Evolutionary conservation across 2,113 vertebrate species (phyloP).

Genomic region (Crotalus tigris): DNA sequence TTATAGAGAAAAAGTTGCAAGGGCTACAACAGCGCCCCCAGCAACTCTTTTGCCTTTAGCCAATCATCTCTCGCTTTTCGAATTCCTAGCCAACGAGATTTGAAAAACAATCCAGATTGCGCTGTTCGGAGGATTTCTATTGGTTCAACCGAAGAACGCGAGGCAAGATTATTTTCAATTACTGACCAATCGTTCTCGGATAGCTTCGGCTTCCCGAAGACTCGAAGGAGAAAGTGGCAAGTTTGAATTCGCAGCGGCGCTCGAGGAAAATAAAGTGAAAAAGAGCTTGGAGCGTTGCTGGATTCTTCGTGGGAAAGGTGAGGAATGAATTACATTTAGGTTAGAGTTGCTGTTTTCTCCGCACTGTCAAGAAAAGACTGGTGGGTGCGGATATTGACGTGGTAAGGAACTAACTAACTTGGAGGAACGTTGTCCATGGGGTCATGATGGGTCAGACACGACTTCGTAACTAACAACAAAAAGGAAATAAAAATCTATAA

Average conservation of each 20-base stretch:
- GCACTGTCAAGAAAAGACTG: not conserved
- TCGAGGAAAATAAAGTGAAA: not conserved
- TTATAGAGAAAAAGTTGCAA: not conserved
- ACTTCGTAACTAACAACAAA: too few species aligned
- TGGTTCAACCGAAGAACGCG: constrained; percentile 15
- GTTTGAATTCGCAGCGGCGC: not conserved
- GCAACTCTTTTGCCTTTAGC: not conserved
- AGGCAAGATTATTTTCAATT: not conserved
- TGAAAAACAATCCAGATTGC: not conserved
- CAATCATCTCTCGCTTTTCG: not conserved
- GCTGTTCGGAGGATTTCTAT: not conserved
- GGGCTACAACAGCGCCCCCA: not conserved
- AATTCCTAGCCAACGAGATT: not conserved
- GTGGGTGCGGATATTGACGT: not conserved
- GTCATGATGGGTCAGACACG: too few species aligned
- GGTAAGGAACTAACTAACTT: not conserved
- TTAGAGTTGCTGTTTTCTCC: not conserved
- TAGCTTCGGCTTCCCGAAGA: not conserved
- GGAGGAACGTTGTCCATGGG: too few species aligned
- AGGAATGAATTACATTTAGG: not conserved
- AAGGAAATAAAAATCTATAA: not conserved
- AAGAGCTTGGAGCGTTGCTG: not conserved
- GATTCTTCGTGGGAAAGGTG: not conserved
- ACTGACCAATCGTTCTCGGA: not conserved
- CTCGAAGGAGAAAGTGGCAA: not conserved